Evolutionary conservation across 1,140 invertebrate genomes (phyloP), one percentile per base, ranked within the genome.

Genomic region (Sesamia nonagrioides): DNA sequence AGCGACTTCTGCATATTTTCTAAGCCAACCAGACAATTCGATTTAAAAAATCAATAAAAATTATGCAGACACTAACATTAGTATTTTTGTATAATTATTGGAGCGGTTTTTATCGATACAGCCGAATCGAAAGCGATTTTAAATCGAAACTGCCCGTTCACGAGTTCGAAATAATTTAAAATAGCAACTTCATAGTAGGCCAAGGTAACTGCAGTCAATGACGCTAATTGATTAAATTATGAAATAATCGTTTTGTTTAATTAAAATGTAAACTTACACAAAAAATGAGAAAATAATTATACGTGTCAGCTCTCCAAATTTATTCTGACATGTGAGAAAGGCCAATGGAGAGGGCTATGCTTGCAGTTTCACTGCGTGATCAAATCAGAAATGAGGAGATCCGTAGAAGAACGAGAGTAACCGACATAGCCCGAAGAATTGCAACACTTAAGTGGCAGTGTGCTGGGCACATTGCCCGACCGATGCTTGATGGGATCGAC

Each of bases 141-240:
- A 33, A 37, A 21, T 13, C 27, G 6, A 60, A 66, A 42, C 33
- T 17, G 18, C 35, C n/a, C 5, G 33, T 21, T 21, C 37, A 21
- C 11, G 54, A 11, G 37, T 9, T 40, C 17, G 52, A 18, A 54
- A 54, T 54, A 42, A 33, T 66, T 11, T 8, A 42, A 66, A 18
- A 42, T 42, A 66, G 4, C 42, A 40, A 18, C n/a, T 21, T 40
- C 17, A 33, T 60, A 40, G 71, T 74, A 27, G 17, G 71, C 71
- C 71, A 74, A 74, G 71, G 71, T 18, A 27, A 6, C 17, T 11
- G 18, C 71, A 35, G 54, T 27, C 37, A 45, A 15, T 42, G 37
- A 66, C 17, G 71, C 11, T 33, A 74, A 42, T 66, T 42, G n/a
- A 45, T 40, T 60, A 45, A 60, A 74, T 74, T 58, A 73, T 73